These are phyloP conservation scores for Dendrolimus pini DNA, from an alignment of 2,888 invertebrate genomes.

Conservation along the genomic window DNA sequence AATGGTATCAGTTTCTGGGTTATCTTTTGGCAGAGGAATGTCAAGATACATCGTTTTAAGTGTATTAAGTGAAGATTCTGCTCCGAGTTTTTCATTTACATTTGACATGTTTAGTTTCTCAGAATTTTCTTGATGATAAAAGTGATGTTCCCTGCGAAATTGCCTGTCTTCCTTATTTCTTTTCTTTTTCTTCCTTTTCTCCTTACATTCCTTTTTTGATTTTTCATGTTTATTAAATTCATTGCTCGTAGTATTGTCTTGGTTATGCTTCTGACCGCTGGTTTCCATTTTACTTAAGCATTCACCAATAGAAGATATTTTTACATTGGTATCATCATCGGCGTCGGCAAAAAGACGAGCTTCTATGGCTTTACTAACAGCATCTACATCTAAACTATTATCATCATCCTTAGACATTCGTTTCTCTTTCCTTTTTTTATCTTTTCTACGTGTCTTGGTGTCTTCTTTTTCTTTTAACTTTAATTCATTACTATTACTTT, in stretches of 20 bases:
- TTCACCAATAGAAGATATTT: slow-evolving; percentile 40
- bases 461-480: slow-evolving; percentile 69
- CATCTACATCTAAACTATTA: slow-evolving; percentile 87
- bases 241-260: slow-evolving; percentile 3
- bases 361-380: slow-evolving; percentile 88
- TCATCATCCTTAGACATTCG: slow-evolving; percentile 81
- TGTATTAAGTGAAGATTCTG: slow-evolving; percentile 42
- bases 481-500: slow-evolving; percentile 28
- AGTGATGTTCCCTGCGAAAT: slow-evolving; percentile 81
- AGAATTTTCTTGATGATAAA: slow-evolving; percentile 76
- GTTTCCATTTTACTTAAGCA: slow-evolving; percentile 15
- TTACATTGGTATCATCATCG: slow-evolving; percentile 58
- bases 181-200: slow-evolving; percentile 91
- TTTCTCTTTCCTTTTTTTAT: slow-evolving; percentile 77
- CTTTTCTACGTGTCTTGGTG: slow-evolving; percentile 77
- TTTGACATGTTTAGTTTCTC: slow-evolving; percentile 35
- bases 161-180: slow-evolving; percentile 87
- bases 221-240: slow-evolving; percentile 35
- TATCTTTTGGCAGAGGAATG: slow-evolving; percentile 57
- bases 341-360: slow-evolving; percentile 85
- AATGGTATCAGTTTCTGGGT: slow-evolving; percentile 12
- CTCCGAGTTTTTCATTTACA: slow-evolving; percentile 25
- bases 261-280: neutral
- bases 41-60: slow-evolving; percentile 50
- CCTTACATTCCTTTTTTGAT: slow-evolving; percentile 79